These are phyloP conservation scores for Myiozetetes cayanensis DNA, from an alignment of 2,113 vertebrate species.

Conservation along the genomic window DNA sequence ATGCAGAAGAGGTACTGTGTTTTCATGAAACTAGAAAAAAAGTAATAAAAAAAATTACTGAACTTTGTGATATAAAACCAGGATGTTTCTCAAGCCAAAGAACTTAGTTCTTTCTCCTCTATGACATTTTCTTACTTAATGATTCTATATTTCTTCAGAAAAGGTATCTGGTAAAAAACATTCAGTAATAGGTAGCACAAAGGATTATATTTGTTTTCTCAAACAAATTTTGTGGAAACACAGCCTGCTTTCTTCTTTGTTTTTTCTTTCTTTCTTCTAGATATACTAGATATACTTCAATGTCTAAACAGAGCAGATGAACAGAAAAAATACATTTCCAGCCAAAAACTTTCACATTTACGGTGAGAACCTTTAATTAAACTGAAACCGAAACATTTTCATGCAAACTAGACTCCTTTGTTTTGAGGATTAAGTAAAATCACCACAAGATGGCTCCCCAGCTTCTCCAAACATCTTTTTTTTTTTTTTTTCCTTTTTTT, in stretches of 20 bases:
- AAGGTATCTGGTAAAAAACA: background rate
- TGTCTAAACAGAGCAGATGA: background rate
- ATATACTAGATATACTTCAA: background rate
- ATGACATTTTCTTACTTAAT: background rate
- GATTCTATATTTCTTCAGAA: background rate
- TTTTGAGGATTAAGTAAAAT: background rate
- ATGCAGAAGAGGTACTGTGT: background rate
- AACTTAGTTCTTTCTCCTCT: rapidly evolving
- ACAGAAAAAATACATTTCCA: background rate
- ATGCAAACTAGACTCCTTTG: background rate
- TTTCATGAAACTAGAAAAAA: background rate
- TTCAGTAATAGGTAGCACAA: background rate
- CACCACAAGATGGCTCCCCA: slow-evolving; percentile 66
- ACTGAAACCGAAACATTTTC: background rate
- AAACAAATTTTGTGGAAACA: background rate
- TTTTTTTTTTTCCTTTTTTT: background rate
- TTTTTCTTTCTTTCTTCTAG: background rate
- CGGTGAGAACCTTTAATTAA: background rate
- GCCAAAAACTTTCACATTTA: background rate
- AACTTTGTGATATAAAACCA: background rate
- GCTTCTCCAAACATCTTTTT: background rate
- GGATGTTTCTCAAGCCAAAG: background rate
- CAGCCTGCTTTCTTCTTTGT: background rate
- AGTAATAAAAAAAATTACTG: background rate
- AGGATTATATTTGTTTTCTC: background rate